Evolutionary conservation across 2,888 invertebrate genomes (phyloP), one percentile per base, ranked within the genome.

Genomic region (Lydus trimaculatus): DNA sequence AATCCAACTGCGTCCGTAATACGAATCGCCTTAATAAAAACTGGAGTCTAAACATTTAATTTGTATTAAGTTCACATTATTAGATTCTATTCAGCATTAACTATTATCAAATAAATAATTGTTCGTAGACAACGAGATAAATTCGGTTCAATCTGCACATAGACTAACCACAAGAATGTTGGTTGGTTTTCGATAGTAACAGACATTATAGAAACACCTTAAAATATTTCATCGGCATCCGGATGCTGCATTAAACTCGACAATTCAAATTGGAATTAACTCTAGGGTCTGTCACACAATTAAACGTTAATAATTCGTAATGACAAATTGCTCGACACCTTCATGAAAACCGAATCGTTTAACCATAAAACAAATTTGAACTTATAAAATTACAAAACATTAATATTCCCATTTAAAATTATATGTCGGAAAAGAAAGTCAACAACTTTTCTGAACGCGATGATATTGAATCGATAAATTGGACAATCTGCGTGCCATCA

Each of bases 151-250:
- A 73, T 75, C 74, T 68, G 70, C 69, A 72, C 72, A 72, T 68
- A 67, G 72, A 59, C 63, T 39, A 60, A 60, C 75, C 75, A 56
- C 75, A 75, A 72, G 75, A 75, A 76, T 76, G 69, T 67, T 60
- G 17, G 59, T 62, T 65, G 74, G 73, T 75, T 72, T 52, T 71
- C 66, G 71, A 68, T 69, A 71, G 71, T 70, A 52, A 52, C 70
- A 68, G 63, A 59, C 52, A 66, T 71, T 66, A 28, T 65, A 71
- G 69, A 66, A 65, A 43, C 69, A 73, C 73, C 75, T 72, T 72
- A 74, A 72, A 75, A 73, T 74, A 71, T 73, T 72, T 72, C 65
- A 70, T 71, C 61, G 39, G 63, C 60, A 65, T 65, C 43, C 63
- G 13, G 23, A 52, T 28, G 48, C 58, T 61, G 61, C 31, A 56